Conservation (phyloP, 2,797 vertebrate genomes). For the Heteromormyrus szaboi region DNA sequence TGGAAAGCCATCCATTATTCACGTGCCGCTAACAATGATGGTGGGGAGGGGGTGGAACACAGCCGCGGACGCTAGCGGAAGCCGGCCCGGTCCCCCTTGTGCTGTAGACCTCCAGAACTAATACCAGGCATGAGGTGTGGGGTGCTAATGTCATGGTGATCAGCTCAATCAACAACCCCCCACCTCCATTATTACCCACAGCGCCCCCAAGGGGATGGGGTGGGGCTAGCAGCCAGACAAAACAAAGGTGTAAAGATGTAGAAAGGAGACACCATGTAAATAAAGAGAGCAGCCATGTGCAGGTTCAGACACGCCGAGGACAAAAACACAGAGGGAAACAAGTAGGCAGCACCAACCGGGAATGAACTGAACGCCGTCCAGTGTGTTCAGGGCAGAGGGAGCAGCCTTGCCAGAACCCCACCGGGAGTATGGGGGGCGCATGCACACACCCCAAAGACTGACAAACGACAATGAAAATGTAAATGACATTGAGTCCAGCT, state of each 20-base stretch:
- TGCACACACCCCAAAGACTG: slow-evolving; percentile 21
- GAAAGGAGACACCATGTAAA: neutral
- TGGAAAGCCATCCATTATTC: slow-evolving; percentile 46
- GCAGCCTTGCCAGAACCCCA: slow-evolving; percentile 18
- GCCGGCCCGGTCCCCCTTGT: neutral
- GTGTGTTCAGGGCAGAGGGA: slow-evolving; percentile 1
- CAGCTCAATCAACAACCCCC: neutral
- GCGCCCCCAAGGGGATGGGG: neutral
- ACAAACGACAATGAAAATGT: neutral
- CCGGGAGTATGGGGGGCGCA: slow-evolving; percentile 22
- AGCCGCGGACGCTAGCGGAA: neutral
- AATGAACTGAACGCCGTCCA: slow-evolving; percentile 8
- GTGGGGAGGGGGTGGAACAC: no score
- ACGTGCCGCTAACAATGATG: neutral
- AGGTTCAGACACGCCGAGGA: neutral
- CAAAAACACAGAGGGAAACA: neutral
- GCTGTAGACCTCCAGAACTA: neutral
- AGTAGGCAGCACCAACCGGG: slow-evolving; percentile 37
- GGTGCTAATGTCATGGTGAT: neutral
- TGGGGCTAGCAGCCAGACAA: neutral
- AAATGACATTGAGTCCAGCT: no score
- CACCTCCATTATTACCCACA: neutral
- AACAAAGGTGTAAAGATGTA: neutral
- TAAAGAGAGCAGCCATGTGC: neutral
- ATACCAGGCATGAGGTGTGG: neutral